These are phyloP conservation scores for Trichonephila inaurata DNA, from an alignment of 1,140 invertebrate species.

Conservation along the genomic window DNA sequence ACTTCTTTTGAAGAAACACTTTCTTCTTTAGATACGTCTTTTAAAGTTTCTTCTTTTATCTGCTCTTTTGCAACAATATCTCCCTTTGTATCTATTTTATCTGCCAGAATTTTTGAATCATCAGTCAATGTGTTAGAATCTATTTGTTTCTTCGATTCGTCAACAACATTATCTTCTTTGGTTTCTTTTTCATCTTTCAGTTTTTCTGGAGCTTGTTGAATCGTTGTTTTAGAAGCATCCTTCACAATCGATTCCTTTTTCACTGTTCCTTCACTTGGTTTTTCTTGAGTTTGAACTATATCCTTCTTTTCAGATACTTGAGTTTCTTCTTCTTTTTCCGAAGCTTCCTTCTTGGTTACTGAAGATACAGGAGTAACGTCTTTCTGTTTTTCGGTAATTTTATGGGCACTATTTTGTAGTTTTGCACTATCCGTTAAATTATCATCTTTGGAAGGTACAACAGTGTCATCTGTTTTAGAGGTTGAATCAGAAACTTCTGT, in stretches of 20 bases:
- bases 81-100: not conserved
- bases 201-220: not conserved
- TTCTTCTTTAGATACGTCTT: not conserved
- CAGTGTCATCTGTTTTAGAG: not conserved
- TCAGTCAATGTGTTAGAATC: not conserved
- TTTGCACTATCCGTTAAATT: constrained; percentile 74
- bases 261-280: not conserved
- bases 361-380: not conserved
- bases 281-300: not conserved
- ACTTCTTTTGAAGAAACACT: not conserved
- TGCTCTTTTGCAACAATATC: not conserved
- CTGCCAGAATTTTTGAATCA: not conserved
- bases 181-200: not conserved
- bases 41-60: not conserved
- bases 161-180: not conserved
- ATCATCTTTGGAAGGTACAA: not conserved
- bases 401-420: constrained; percentile 33
- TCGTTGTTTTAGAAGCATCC: not conserved
- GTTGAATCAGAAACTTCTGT: not conserved
- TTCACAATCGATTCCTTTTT: not conserved
- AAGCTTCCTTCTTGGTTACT: not conserved
- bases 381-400: constrained; percentile 8
- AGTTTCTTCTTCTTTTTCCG: not conserved
- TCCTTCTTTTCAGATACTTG: not conserved
- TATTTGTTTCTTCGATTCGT: not conserved